Conservation (phyloP, 1,140 invertebrate genomes). For the Drosophila repleta region DNA sequence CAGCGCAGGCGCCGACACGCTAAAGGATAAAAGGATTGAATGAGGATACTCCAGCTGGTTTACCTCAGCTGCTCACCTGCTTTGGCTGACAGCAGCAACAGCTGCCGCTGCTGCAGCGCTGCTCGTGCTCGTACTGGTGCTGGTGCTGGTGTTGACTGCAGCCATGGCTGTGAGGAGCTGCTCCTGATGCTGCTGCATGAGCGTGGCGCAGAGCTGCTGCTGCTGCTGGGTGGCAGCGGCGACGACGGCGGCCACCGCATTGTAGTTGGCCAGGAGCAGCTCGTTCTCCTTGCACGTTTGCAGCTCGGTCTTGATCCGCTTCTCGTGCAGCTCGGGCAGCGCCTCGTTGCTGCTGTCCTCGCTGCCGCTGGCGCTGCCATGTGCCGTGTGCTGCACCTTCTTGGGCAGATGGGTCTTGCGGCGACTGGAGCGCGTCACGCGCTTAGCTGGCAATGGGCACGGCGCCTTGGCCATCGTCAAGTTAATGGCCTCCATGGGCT, state of each 20-base stretch:
- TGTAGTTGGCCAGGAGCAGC: conserved; percentile 67
- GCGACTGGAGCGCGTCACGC: conserved; percentile 54
- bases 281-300: conserved; percentile 55
- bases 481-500: conserved; percentile 64
- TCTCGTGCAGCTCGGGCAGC: conserved; percentile 37
- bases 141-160: conserved; percentile 12
- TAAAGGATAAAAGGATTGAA: too few relatives aligned
- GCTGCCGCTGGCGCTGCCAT: conserved; percentile 38
- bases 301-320: conserved; percentile 50
- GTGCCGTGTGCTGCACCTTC: conserved; percentile 58
- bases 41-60: too few relatives aligned
- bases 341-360: conserved; percentile 34
- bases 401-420: conserved; percentile 68
- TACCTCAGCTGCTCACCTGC: conserved; percentile 47
- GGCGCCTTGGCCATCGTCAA: conserved; percentile 48
- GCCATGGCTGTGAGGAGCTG: conserved; percentile 52
- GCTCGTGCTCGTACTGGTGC: too few relatives aligned
- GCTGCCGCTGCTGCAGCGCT: background rate
- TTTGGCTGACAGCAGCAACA: conserved; percentile 15
- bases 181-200: conserved; percentile 55
- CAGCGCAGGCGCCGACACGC: background rate
- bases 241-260: conserved; percentile 64
- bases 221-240: conserved; percentile 55
- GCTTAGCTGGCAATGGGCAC: conserved; percentile 18
- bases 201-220: conserved; percentile 49